Conservation (phyloP, 2,797 vertebrate genomes). For the Syngnathus rostellatus region DNA sequence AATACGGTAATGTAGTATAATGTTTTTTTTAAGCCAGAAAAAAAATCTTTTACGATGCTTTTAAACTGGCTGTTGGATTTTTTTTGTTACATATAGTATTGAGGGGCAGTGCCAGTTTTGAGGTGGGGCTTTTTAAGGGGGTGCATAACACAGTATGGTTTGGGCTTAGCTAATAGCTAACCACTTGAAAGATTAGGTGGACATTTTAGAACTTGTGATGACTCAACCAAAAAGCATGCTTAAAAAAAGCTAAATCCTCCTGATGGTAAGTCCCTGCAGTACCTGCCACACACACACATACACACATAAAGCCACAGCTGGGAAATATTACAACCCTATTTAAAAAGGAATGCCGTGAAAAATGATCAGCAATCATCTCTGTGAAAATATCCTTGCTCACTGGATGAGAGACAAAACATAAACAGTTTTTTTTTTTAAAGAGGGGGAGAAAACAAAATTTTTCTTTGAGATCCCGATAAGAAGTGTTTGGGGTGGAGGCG, state of each 20-base stretch:
- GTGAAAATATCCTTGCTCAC: background rate
- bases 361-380: slow-evolving; percentile 5
- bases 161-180: background rate
- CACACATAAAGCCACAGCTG: slow-evolving; percentile 4
- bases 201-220: background rate
- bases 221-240: slow-evolving; percentile 3
- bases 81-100: background rate
- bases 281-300: background rate
- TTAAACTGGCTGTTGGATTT: background rate
- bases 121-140: background rate
- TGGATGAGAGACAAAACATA: slow-evolving; percentile 1
- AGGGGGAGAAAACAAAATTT: background rate
- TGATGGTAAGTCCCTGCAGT: slow-evolving; percentile 1
- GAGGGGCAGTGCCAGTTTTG: background rate
- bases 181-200: background rate
- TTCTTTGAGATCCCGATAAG: background rate
- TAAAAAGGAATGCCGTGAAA: slow-evolving; percentile 7
- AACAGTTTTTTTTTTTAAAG: background rate
- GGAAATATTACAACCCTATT: slow-evolving; percentile 5
- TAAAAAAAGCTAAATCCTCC: background rate
- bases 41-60: background rate
- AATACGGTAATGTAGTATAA: too few species aligned
- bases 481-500: background rate
- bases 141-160: background rate
- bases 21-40: too few species aligned